Conservation (phyloP, 1,140 invertebrate species). For the Tachypleus tridentatus region DNA sequence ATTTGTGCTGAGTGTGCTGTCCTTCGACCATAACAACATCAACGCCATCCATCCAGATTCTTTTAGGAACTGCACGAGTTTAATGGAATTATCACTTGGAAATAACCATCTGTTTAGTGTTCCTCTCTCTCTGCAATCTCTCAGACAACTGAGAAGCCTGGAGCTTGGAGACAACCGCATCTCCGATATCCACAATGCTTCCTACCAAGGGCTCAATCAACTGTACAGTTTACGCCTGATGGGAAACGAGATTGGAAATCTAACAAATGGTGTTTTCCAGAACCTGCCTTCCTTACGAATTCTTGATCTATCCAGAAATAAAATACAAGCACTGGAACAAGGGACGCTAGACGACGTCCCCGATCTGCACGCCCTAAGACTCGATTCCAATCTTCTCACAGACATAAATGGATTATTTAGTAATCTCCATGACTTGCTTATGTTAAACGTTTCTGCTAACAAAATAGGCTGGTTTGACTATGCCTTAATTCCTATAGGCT, state of each 20-base stretch:
- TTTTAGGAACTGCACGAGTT: conserved; percentile 60
- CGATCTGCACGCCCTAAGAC: conserved; percentile 66
- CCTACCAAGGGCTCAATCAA: conserved; percentile 61
- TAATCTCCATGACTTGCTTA: conserved; percentile 64
- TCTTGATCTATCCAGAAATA: conserved; percentile 76
- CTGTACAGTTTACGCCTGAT: conserved; percentile 70
- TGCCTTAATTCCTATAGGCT: conserved; percentile 58
- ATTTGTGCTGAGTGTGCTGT: conserved; percentile 59
- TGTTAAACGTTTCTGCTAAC: conserved; percentile 86
- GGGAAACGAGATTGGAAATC: conserved; percentile 74
- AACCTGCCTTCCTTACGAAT: conserved; percentile 69
- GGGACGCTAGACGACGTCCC: conserved; percentile 65
- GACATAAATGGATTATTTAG: conserved; percentile 75
- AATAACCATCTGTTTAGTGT: conserved; percentile 60
- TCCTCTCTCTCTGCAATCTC: conserved; percentile 57
- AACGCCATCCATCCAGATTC: conserved; percentile 61
- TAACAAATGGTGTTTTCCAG: conserved; percentile 65
- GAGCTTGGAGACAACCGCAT: conserved; percentile 71
- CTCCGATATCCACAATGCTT: conserved; percentile 54
- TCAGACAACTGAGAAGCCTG: conserved; percentile 59
- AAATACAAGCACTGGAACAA: conserved; percentile 61
- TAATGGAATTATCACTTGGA: conserved; percentile 68
- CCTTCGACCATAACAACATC: conserved; percentile 64
- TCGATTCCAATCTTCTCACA: conserved; percentile 71
- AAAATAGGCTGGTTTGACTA: conserved; percentile 82